Evolutionary conservation across 2,113 vertebrate genomes (phyloP), one percentile per base, ranked within the genome.

Genomic region (Callipepla squamata): DNA sequence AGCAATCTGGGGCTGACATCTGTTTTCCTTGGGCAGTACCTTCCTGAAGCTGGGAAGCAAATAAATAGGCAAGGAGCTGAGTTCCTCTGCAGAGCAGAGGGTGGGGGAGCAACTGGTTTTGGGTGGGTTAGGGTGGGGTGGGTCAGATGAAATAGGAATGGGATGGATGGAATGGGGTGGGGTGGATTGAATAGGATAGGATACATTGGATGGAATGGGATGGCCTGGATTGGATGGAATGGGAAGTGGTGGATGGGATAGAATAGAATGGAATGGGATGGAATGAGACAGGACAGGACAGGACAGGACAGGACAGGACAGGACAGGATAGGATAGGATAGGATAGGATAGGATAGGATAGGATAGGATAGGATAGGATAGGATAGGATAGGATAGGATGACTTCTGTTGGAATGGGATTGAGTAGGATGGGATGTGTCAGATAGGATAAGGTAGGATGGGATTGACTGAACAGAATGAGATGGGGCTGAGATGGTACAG

Each of bases 211-310:
- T 30, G 28, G 8, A 30, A 18, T 30, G 14, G 15, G 5, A 55
- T 55, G 26, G 23, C 48, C 5, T 18, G 47, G 22, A 22, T 45
- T 18, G 2, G 25, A 15, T 61, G 42, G 32, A 38, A 28, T n/a
- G 9, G 11, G 32, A 9, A 12, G 36, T 36, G 36, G 36, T 36
- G 36, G 47, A 28, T n/a, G 9, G 9, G 59, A 6, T 26, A n/a
- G 22, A 22, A 16, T 53, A 5, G 7, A 26, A 7, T 55, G n/a
- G 48, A 26, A 6, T 67, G 44, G 30, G 30, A 2, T 47, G 30
- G 44, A 5, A 6, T 45, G 40, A 4, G 38, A 9, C 51, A 10
- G 9, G 55, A 3, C 53, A 15, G 1, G 36, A 1, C n/a, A 19
- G 18, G 8, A 2, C 45, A 8, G 3, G 22, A 28, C 5, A 17